phyloP scores from a whole-genome alignment of 2,797 vertebrate species.

The Echiichthys vipera region DNA sequence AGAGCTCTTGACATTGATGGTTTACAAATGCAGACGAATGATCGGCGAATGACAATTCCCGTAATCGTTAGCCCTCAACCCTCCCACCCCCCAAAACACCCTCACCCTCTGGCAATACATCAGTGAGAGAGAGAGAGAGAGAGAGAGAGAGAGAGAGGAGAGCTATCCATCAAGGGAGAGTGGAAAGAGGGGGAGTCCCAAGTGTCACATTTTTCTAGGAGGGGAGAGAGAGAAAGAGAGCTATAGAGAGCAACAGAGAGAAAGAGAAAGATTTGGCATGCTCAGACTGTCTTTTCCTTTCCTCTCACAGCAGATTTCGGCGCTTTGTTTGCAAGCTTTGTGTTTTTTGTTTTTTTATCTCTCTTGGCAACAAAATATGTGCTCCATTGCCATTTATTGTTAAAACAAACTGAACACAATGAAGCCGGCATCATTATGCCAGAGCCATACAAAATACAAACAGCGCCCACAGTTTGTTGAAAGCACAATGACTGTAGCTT shows the following conservation, averaged over 20 bases:
- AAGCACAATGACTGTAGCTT: not conserved
- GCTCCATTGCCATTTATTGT: constrained; percentile 26
- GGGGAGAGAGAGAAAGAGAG: constrained; percentile 22
- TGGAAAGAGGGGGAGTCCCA: constrained; percentile 71
- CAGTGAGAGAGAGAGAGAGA: constrained; percentile 19
- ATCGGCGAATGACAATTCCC: constrained; percentile 77
- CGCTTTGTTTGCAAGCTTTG: constrained; percentile 6
- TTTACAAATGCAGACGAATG: constrained; percentile 82
- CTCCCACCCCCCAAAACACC: constrained; percentile 32
- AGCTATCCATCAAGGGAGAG: constrained; percentile 73
- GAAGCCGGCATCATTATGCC: constrained; percentile 3
- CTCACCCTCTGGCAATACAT: constrained; percentile 63
- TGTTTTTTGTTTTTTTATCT: constrained; percentile 20
- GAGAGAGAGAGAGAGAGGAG: not conserved
- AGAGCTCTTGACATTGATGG: constrained; percentile 77
- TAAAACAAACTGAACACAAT: constrained; percentile 31
- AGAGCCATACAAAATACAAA: constrained; percentile 3
- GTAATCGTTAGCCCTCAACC: constrained; percentile 69
- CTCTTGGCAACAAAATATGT: constrained; percentile 15
- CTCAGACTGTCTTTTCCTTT: constrained; percentile 1
- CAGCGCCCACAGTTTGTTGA: constrained; percentile 4
- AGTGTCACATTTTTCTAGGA: constrained; percentile 76
- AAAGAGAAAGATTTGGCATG: constrained; percentile 22
- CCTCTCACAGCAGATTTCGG: constrained; percentile 18
- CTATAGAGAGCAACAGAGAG: constrained; percentile 2